Evolutionary conservation across 2,888 invertebrate genomes (phyloP).

Genomic region (Nephrotoma appendiculata): DNA sequence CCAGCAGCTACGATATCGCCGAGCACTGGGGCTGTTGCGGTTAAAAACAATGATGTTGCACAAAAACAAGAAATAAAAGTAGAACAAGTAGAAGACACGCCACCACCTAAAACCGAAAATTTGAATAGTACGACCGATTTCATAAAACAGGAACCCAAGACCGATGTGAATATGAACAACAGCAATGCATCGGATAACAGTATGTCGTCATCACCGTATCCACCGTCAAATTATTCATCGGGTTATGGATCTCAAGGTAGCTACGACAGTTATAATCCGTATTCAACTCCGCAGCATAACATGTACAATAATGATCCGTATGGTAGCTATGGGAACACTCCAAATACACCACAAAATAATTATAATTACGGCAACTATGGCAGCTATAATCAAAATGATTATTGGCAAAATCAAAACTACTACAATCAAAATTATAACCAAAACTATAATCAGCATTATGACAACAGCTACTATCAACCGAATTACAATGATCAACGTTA

Average conservation of each 20-base stretch:
- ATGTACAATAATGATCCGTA: constrained; percentile 20
- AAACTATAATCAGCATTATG: background rate
- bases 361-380: background rate
- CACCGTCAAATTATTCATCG: background rate
- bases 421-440: constrained; percentile 37
- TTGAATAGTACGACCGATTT: background rate
- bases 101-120: background rate
- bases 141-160: background rate
- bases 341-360: background rate
- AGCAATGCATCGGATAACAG: background rate
- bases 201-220: background rate
- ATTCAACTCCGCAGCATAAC: constrained; percentile 13
- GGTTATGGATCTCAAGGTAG: constrained; percentile 13
- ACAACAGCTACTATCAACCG: background rate
- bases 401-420: constrained; percentile 34
- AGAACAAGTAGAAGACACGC: constrained; percentile 15
- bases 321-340: constrained; percentile 16
- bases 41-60: background rate
- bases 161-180: background rate
- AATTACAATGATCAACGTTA: background rate
- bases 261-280: constrained; percentile 24
- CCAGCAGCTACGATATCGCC: constrained; percentile 39
- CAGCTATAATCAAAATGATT: constrained; percentile 27
- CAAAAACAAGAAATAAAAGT: constrained; percentile 16
- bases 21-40: constrained; percentile 19